Base-by-base conservation (phyloP, 2,113 vertebrate genomes). In the Rhinogobius similis region DNA sequence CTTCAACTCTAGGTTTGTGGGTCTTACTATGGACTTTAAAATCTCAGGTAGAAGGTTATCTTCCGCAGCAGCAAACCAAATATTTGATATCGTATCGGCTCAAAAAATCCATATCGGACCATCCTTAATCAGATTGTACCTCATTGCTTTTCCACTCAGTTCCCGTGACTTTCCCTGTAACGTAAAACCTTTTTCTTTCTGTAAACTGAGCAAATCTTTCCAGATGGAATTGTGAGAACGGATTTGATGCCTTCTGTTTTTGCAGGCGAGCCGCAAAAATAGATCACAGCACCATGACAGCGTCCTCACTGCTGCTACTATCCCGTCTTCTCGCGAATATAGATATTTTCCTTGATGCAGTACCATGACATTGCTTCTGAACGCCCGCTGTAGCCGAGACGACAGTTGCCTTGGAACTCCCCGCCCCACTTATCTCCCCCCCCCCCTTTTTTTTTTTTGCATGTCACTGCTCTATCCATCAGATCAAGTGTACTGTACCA, bases 281-380 rank as follows among this genome's bases (percentile, higher is more conserved):
- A 26, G 26, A 58, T 55, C 55, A 29, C 26, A 58, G 26, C 26
- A 58, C 55, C 26, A 16, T 29, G 50, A 26, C 70, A 16, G 65
- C 46, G 9, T 43, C 55, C 24, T 18, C 39, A 29, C 58, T n/a
- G 13, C 27, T n/a, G 6, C 27, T 18, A 8, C 55, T 18, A 1
- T 7, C 38, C 18, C 38, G 29, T 27, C 14, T 29, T n/a, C 29
- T 61, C 16, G 18, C 36, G 18, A 38, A 61, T 29, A 59, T n/a
- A 61, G 29, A 38, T 38, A 38, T 61, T 36, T 61, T 36, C 58
- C 29, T 61, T 61, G 20, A 38, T 36, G 29, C 29, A 38, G 20
- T 12, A 61, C 58, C 18, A 18, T 61, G 58, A 61, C 58, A 61
- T 61, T 38, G 29, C 29, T 36, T 61, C 8, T n/a, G 58, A 61